Base-by-base conservation (phyloP, 2,797 vertebrate genomes). In the Gymnopithys bicolor region DNA sequence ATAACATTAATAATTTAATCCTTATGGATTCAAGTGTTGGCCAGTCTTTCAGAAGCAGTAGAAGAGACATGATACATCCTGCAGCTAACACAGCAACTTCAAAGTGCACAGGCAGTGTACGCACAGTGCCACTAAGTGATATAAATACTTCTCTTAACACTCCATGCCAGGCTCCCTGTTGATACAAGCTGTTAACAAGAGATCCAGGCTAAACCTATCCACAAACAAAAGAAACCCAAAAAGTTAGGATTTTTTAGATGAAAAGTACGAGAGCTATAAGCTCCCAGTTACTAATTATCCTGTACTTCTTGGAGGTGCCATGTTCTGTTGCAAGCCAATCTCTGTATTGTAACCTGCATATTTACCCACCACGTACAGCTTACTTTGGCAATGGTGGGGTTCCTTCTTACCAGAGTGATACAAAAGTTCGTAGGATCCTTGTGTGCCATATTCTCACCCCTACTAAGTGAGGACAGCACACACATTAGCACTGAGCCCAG, bases 171-270 rank as follows among this genome's bases (percentile, higher is more conserved):
- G 52, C 24, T 93, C 67, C 80, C 88, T 76, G 52, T 52, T 67
- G 90, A 76, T 73, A 55, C 76, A 93, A 95, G 81, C 84, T 93
- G 94, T 67, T 92, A 52, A 71, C 56, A 48, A 70, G 68, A 82
- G 56, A 89, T 79, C 67, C 64, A 74, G 63, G 33, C 80, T 94
- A 84, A 88, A 79, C 52, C 58, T 82, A n/a, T 25, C 35, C 18
- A 9, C 1, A 79, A 62, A 59, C 25, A 89, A 63, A 88, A 93
- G 59, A 63, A 94, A 84, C 33, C 59, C 19, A 32, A 84, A 92
- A 92, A 49, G 55, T 76, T 84, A 67, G 15, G 19, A 6, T 19
- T 63, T 68, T 92, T 91, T 55, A 90, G 35, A 39, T 45, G 37
- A 33, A 60, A 95, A 43, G 30, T 53, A n/a, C 55, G 1, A 78